Evolutionary conservation across 2,113 vertebrate species (phyloP).

Genomic region (Alouatta palliata): DNA sequence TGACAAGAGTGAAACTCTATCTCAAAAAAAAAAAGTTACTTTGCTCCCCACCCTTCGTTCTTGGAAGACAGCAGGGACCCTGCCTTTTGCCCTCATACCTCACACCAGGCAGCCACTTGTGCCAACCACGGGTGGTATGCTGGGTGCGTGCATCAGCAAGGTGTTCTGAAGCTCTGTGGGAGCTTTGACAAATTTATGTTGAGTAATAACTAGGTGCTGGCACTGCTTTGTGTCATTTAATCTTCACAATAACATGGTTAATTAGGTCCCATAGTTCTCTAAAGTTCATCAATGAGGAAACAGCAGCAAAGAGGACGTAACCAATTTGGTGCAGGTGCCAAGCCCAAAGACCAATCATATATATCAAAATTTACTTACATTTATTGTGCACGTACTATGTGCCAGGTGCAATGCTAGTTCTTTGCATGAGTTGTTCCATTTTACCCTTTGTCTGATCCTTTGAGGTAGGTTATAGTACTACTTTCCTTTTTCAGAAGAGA

Average conservation of each 20-base stretch:
- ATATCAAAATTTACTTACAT: neutral
- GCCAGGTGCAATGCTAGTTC: neutral
- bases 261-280: neutral
- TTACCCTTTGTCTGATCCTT: neutral
- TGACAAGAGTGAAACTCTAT: too few species aligned
- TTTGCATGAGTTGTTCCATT: neutral
- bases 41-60: neutral
- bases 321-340: neutral
- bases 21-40: too few species aligned
- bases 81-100: neutral
- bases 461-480: neutral
- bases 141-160: rapidly evolving
- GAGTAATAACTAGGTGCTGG: too few species aligned
- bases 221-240: neutral
- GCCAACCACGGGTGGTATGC: rapidly evolving
- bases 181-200: neutral
- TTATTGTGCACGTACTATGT: neutral
- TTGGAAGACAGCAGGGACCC: neutral
- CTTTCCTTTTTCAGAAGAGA: neutral
- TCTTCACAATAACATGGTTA: neutral
- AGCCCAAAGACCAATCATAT: neutral
- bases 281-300: neutral
- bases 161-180: neutral
- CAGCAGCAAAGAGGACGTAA: neutral
- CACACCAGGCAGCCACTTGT: neutral